Evolutionary conservation across 2,888 invertebrate species (phyloP).

Genomic region (Trissolcus brochymenae): DNA sequence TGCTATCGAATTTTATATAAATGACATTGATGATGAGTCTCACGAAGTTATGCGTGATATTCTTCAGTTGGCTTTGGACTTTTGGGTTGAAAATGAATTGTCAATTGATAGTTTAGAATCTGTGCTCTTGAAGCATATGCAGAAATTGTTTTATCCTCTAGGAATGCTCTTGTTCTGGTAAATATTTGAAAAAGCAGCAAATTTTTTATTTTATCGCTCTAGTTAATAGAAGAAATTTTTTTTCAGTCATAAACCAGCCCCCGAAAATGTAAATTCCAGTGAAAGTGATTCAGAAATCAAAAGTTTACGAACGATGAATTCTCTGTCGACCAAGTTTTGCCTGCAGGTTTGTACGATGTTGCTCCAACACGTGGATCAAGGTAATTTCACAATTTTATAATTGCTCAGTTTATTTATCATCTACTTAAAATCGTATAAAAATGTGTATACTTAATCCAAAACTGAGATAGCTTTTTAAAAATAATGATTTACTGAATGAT

Average conservation of each 20-base stretch:
- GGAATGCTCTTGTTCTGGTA: conserved; percentile 73
- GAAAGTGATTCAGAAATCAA: conserved; percentile 62
- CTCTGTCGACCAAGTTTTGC: conserved; percentile 71
- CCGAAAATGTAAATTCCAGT: conserved; percentile 62
- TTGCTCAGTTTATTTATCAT: background rate
- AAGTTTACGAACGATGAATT: conserved; percentile 62
- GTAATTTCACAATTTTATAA: conserved; percentile 55
- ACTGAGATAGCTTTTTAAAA: background rate
- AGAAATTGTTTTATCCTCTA: conserved; percentile 74
- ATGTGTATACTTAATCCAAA: background rate
- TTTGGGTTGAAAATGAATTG: conserved; percentile 76
- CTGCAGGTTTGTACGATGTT: conserved; percentile 71
- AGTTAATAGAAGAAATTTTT: conserved; percentile 16
- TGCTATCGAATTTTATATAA: conserved; percentile 72
- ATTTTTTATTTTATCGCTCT: background rate
- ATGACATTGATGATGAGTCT: conserved; percentile 69
- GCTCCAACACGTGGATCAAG: conserved; percentile 70
- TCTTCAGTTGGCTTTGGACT: conserved; percentile 71
- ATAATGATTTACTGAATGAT: too few relatives aligned
- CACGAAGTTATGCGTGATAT: conserved; percentile 69
- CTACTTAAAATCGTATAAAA: background rate
- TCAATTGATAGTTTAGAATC: conserved; percentile 78
- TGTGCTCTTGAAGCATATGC: conserved; percentile 79
- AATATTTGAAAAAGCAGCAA: conserved; percentile 17
- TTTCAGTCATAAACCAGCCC: conserved; percentile 60